These are phyloP conservation scores for Drosophila kohkoa DNA, from an alignment of 1,140 invertebrate species.

Conservation along the genomic window DNA sequence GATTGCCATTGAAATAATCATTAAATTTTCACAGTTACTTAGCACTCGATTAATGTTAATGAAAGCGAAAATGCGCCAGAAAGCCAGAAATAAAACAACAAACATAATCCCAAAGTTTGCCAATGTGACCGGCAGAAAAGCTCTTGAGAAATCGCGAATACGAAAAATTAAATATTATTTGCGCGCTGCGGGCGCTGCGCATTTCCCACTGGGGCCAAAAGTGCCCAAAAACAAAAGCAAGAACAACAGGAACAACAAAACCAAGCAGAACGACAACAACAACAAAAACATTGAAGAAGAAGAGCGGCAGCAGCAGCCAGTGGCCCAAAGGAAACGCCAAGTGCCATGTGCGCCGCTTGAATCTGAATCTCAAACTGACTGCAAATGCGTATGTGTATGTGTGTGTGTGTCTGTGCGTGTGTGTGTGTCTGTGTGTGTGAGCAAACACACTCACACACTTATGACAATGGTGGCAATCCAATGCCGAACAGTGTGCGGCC, in stretches of 20 bases:
- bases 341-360: conserved; percentile 76
- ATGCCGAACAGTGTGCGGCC: conserved; percentile 44
- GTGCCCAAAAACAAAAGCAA: conserved; percentile 32
- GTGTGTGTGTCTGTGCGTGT: conserved; percentile 11
- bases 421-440: conserved; percentile 8
- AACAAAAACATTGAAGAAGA: conserved; percentile 15
- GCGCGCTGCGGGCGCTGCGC: conserved; percentile 66
- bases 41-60: conserved; percentile 13
- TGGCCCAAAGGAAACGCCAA: conserved; percentile 66
- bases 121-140: conserved; percentile 23
- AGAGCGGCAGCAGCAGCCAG: conserved; percentile 19
- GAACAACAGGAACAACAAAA: conserved; percentile 26
- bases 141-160: conserved; percentile 56
- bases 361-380: conserved; percentile 40
- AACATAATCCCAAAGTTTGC: conserved; percentile 37
- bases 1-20: background rate
- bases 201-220: conserved; percentile 75
- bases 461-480: conserved; percentile 28
- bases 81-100: conserved; percentile 7
- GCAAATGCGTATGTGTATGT: conserved; percentile 28
- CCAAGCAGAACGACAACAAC: conserved; percentile 20
- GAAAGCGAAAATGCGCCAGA: background rate
- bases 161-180: conserved; percentile 62
- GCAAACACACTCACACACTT: conserved; percentile 8
- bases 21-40: conserved; percentile 5